Base-by-base conservation (phyloP, 1,140 invertebrate genomes). In the Pachypeltis micranthus region DNA sequence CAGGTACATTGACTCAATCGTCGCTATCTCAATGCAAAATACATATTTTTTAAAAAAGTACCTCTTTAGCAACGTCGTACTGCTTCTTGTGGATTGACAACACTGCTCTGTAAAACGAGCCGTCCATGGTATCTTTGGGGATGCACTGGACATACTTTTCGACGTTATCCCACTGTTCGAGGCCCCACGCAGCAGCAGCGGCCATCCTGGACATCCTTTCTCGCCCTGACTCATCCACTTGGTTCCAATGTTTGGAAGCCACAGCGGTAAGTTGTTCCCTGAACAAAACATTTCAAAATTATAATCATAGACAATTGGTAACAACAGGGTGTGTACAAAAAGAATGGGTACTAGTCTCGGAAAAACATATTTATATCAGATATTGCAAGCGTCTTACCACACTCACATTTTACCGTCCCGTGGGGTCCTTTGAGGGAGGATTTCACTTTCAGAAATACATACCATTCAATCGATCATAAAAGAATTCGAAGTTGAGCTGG, bases 51-150 rank as follows among this genome's bases (percentile, higher is more conserved):
- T n/a, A 55, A 55, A 12, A 16, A 12, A 29, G 62, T 65, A 72
- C 69, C 63, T 74, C 69, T 62, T 83, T 79, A 16, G 84, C 85
- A 57, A 75, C 60, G 51, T 74, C 80, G 71, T 87, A 98, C 66
- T 97, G 83, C 39, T 87, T 85, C 62, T 88, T 83, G 69, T 97
- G 91, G 39, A 99, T 88, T 14, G 89, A 86, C 7, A 98, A 76
- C n/a, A 99, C 92, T 0, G 95, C 93, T 65, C 94, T 77, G 72
- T 96, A 97, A 75, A 98, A 98, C 0, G 92, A 87, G 0, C 94
- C 93, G 71, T 99, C 95, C 72, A 92, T 91, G 0, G 85, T 88
- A 62, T 93, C 91, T 68, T 87, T 82, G 0, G 93, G 90, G 65
- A 98, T 88, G 59, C 87, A 81, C 2, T 81, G 80, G 0, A 93